phyloP scores from a whole-genome alignment of 2,888 invertebrate genomes.

The Julus scandinavius region DNA sequence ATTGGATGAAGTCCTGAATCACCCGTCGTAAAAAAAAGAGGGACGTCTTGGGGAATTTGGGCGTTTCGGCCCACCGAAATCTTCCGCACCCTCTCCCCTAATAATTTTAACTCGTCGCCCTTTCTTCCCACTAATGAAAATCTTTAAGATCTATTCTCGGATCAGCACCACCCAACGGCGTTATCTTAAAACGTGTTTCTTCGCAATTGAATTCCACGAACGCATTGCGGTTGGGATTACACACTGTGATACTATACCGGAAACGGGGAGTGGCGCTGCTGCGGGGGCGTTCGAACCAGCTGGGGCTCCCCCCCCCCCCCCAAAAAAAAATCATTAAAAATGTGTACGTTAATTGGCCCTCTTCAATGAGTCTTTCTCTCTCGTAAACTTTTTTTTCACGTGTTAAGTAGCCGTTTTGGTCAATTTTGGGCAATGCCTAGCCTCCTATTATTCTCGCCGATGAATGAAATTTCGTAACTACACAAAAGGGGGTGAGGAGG shows the following conservation, averaged over 20 bases:
- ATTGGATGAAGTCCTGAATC: background rate
- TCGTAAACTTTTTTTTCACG: background rate
- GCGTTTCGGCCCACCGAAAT: background rate
- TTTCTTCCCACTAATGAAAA: background rate
- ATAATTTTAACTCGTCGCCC: background rate
- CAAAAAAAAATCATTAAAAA: background rate
- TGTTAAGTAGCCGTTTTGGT: background rate
- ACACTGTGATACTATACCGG: background rate
- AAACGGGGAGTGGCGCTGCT: slow-evolving; percentile 6
- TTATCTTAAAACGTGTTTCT: background rate
- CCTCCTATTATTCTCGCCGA: background rate
- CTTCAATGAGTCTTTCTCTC: background rate
- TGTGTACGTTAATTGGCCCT: slow-evolving; percentile 17
- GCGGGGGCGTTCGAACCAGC: slow-evolving; percentile 14
- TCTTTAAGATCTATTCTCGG: background rate
- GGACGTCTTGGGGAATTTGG: background rate
- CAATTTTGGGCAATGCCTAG: background rate
- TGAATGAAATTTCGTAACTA: slow-evolving; percentile 18
- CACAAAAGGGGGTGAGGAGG: slow-evolving; percentile 1
- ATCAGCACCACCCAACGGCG: slow-evolving; percentile 14
- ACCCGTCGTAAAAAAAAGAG: too few relatives aligned
- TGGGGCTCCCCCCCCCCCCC: background rate
- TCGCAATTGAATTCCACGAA: background rate
- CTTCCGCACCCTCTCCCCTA: background rate
- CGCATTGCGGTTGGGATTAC: background rate